A percentile compares a stretch with the other conserved stretches of the same genome.
Conservation (phyloP, 2,888 invertebrate species). For the Acleris laterana region DNA sequence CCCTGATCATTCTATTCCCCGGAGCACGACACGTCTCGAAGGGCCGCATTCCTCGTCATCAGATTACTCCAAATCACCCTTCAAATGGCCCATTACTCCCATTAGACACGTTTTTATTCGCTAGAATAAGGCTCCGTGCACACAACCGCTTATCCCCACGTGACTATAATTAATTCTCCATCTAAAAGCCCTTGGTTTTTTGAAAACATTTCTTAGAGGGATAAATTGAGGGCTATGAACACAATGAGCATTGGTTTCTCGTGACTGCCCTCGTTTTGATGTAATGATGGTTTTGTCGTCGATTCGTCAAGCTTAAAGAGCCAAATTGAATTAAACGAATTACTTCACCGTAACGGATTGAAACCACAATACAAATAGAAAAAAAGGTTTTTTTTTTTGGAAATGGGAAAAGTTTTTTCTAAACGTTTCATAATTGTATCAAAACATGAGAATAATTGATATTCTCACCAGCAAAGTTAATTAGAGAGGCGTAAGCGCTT, state of each 20-base stretch:
- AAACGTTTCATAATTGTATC: too few species aligned
- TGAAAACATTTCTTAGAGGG: conserved; percentile 14
- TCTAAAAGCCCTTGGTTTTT: background rate
- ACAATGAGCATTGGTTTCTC: conserved; percentile 17
- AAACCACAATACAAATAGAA: conserved; percentile 8
- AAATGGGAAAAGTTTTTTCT: background rate
- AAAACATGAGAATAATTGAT: too few species aligned
- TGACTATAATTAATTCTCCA: background rate
- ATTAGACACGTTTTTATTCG: conserved; percentile 37
- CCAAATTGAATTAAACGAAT: conserved; percentile 24
- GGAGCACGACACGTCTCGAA: conserved; percentile 2
- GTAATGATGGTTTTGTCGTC: conserved; percentile 12
- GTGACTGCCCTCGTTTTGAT: conserved; percentile 27
- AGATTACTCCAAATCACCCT: conserved; percentile 29
- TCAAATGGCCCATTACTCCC: conserved; percentile 34
- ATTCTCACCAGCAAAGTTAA: too few species aligned
- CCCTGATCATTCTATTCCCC: background rate
- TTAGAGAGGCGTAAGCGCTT: too few species aligned
- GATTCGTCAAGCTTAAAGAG: conserved; percentile 18
- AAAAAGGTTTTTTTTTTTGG: background rate
- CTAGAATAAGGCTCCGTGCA: conserved; percentile 23
- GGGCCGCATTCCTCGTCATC: conserved; percentile 29
- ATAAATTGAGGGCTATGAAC: background rate
- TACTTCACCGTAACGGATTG: conserved; percentile 6
- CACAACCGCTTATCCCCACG: background rate